Conservation (phyloP, 2,113 vertebrate genomes). For the Rhegmatorhina hoffmannsi region DNA sequence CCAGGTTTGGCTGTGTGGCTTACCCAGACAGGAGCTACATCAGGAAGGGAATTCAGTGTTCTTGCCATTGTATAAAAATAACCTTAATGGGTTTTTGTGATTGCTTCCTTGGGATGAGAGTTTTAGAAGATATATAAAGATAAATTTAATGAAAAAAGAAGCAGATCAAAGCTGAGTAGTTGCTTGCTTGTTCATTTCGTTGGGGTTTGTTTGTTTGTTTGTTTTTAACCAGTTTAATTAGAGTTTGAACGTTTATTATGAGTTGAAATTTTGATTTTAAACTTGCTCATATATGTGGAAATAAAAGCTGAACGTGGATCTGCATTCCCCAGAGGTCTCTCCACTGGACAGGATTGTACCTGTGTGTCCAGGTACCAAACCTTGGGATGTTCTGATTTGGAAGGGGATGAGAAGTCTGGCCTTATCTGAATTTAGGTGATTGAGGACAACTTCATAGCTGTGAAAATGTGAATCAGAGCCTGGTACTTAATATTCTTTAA, state of each 20-base stretch:
- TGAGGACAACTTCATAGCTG: not conserved
- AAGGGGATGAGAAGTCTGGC: not conserved
- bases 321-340: not conserved
- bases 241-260: not conserved
- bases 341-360: fast-evolving
- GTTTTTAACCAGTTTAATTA: not conserved
- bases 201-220: not conserved
- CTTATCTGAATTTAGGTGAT: not conserved
- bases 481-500: not conserved
- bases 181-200: not conserved
- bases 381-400: not conserved
- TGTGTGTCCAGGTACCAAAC: not conserved
- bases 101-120: not conserved
- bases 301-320: not conserved
- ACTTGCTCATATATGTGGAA: not conserved
- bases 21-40: not conserved
- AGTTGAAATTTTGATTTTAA: not conserved
- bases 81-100: not conserved
- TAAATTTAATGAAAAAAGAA: not conserved
- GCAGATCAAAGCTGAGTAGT: not conserved
- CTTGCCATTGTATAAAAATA: not conserved
- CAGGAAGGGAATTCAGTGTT: not conserved
- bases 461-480: not conserved
- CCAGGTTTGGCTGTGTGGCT: not conserved
- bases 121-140: not conserved